Conservation (phyloP, 2,888 invertebrate species). For the Biston betularia region DNA sequence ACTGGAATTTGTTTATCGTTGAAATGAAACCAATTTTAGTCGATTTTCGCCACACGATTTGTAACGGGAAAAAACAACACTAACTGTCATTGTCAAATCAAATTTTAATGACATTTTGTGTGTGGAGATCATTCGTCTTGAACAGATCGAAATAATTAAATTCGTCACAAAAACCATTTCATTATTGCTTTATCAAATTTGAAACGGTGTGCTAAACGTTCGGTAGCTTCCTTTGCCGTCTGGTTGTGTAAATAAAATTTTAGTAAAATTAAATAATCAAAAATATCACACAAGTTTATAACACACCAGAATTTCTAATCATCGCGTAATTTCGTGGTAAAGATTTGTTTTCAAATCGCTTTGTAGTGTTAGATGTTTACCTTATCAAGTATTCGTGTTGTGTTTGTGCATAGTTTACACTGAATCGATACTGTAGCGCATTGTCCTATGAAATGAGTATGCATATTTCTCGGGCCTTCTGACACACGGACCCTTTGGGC, state of each 20-base stretch:
- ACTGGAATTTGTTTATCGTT: background rate
- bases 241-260: constrained; percentile 44
- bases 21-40: background rate
- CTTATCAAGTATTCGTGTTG: constrained; percentile 56
- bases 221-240: constrained; percentile 45
- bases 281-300: constrained; percentile 40
- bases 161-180: constrained; percentile 53
- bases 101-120: constrained; percentile 38
- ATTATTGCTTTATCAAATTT: constrained; percentile 46
- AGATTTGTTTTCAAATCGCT: constrained; percentile 60
- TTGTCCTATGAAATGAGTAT: constrained; percentile 73
- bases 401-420: constrained; percentile 61
- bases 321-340: constrained; percentile 43
- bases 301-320: constrained; percentile 47
- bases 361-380: constrained; percentile 64
- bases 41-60: background rate
- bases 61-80: background rate
- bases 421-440: constrained; percentile 68
- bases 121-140: constrained; percentile 47
- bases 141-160: constrained; percentile 48
- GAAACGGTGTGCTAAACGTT: constrained; percentile 43
- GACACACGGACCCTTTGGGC: constrained; percentile 64
- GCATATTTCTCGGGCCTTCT: constrained; percentile 65
- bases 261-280: constrained; percentile 39
- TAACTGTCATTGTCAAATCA: constrained; percentile 16